Conservation (phyloP, 2,113 vertebrate genomes). For the Nestor notabilis region DNA sequence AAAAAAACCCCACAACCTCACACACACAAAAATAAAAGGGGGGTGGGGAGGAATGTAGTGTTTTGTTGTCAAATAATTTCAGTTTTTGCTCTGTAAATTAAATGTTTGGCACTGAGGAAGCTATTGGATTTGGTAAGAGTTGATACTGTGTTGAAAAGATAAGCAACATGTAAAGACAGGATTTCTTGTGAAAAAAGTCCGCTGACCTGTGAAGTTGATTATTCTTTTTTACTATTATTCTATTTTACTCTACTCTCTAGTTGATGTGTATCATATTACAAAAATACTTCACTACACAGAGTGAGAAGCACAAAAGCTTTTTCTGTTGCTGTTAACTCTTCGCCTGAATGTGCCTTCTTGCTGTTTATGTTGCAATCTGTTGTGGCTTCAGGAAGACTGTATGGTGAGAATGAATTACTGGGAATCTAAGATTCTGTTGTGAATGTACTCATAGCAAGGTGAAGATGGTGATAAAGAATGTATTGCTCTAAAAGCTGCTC, state of each 20-base stretch:
- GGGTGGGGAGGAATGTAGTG: rapidly evolving
- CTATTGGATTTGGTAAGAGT: neutral
- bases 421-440: neutral
- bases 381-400: neutral
- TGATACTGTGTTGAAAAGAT: neutral
- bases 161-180: neutral
- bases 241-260: neutral
- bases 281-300: neutral
- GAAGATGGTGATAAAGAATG: neutral
- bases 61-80: neutral
- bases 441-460: neutral
- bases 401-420: neutral
- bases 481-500: neutral
- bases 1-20: neutral
- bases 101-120: neutral
- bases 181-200: neutral
- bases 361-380: neutral
- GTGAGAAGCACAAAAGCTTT: neutral
- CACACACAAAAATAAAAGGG: neutral
- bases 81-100: neutral
- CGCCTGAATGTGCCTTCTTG: neutral
- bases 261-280: neutral
- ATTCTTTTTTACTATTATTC: neutral
- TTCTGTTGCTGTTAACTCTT: neutral
- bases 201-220: neutral